Conservation (phyloP, 2,888 invertebrate species). For the Mycogona germanica region DNA sequence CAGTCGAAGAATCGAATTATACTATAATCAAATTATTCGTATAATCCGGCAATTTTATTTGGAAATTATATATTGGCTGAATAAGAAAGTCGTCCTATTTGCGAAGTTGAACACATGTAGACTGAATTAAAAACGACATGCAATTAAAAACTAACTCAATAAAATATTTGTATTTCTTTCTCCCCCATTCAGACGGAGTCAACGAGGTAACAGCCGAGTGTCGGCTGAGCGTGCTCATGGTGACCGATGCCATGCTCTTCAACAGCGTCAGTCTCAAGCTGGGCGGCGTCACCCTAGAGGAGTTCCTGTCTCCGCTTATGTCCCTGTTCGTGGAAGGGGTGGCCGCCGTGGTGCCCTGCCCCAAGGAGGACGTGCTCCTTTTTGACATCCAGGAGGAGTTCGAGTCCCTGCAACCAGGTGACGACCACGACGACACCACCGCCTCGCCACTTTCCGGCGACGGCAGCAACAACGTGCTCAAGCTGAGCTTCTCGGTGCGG, state of each 20-base stretch:
- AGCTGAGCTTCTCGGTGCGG: slow-evolving; percentile 85
- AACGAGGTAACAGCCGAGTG: slow-evolving; percentile 89
- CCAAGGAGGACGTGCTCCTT: slow-evolving; percentile 80
- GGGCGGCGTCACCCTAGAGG: slow-evolving; percentile 84
- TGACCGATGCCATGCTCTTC: slow-evolving; percentile 87
- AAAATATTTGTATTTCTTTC: slow-evolving; percentile 8
- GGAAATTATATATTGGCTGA: no score
- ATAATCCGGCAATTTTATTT: no score
- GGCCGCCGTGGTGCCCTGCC: slow-evolving; percentile 82
- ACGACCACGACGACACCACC: slow-evolving; percentile 68
- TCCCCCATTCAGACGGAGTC: slow-evolving; percentile 56
- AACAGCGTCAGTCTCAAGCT: slow-evolving; percentile 88
- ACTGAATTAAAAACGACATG: no score
- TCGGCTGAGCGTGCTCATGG: slow-evolving; percentile 75
- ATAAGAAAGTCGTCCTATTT: no score
- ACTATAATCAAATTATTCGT: no score
- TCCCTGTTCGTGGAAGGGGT: slow-evolving; percentile 80
- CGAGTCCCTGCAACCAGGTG: slow-evolving; percentile 42
- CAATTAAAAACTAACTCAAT: no score
- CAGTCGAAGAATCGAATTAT: no score
- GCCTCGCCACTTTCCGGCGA: slow-evolving; percentile 52
- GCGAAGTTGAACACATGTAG: no score
- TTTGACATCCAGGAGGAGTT: slow-evolving; percentile 52
- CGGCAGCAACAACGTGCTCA: slow-evolving; percentile 51
- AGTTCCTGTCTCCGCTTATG: slow-evolving; percentile 76